A percentile compares a stretch with the other conserved stretches of the same genome.
These are phyloP conservation scores for Sebastes steindachneri DNA, from an alignment of 2,797 vertebrate genomes.

Conservation along the genomic window DNA sequence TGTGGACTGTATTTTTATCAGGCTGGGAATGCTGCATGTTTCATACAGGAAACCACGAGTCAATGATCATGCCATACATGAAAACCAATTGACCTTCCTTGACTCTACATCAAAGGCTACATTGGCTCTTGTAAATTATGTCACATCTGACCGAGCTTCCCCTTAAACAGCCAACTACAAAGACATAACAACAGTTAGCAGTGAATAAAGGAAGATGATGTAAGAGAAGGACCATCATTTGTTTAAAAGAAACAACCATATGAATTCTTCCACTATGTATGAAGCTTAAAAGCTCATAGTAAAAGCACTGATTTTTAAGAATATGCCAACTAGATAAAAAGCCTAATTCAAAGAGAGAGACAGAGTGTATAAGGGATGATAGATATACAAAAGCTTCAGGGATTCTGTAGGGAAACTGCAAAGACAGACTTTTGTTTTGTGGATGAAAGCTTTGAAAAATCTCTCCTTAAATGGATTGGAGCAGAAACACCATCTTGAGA, in stretches of 20 bases:
- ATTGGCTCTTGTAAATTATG: slow-evolving; percentile 59
- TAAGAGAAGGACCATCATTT: background rate
- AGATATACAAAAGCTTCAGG: background rate
- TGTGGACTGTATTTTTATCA: slow-evolving; percentile 45
- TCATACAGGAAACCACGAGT: slow-evolving; percentile 50
- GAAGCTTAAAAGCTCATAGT: background rate
- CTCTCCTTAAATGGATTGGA: slow-evolving; percentile 64
- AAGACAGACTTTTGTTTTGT: slow-evolving; percentile 11
- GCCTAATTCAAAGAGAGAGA: background rate
- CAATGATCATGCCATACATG: slow-evolving; percentile 61
- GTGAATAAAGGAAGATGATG: slow-evolving; percentile 12
- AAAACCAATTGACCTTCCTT: slow-evolving; percentile 60
- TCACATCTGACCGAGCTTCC: slow-evolving; percentile 50
- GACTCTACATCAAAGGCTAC: slow-evolving; percentile 62
- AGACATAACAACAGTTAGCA: slow-evolving; percentile 35
- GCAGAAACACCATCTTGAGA: slow-evolving; percentile 53
- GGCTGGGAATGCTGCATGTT: slow-evolving; percentile 38
- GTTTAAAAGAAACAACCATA: background rate
- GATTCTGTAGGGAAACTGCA: slow-evolving; percentile 9
- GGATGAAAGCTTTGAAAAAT: slow-evolving; percentile 40
- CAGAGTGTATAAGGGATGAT: background rate
- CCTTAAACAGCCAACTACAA: slow-evolving; percentile 34
- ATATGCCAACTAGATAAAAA: background rate
- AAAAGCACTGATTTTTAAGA: background rate
- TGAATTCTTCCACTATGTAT: background rate